phyloP scores from a whole-genome alignment of 2,113 vertebrate genomes.

The Sarotherodon lohbergeri region DNA sequence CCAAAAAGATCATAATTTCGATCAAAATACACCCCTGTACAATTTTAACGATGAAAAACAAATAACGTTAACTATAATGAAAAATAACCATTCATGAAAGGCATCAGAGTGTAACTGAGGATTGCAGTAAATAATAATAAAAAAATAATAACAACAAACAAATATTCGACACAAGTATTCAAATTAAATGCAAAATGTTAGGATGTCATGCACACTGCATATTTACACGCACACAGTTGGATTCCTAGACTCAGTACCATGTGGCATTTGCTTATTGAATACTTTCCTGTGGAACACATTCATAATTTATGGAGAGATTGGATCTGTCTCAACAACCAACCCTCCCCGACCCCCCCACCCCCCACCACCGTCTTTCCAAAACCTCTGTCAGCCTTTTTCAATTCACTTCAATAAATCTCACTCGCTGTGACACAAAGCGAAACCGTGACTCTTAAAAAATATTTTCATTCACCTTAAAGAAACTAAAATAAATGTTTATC shows the following conservation, averaged over 20 bases:
- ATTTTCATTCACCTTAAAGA: neutral
- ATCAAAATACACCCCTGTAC: neutral
- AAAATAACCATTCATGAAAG: neutral
- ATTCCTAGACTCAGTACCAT: constrained; percentile 47
- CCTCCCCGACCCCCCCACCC: neutral
- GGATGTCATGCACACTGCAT: neutral
- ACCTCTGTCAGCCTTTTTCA: neutral
- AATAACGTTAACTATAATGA: neutral
- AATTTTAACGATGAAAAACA: neutral
- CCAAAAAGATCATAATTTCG: neutral
- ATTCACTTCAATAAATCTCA: neutral
- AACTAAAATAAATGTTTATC: neutral
- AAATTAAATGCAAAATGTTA: neutral
- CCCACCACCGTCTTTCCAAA: neutral
- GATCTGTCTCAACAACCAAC: constrained; percentile 14
- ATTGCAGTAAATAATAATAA: neutral
- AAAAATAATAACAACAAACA: neutral
- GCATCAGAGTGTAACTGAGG: neutral
- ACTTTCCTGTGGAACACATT: constrained; percentile 55
- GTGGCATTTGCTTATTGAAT: constrained; percentile 65
- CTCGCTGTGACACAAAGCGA: neutral
- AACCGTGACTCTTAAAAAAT: neutral
- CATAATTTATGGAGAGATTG: constrained; percentile 59
- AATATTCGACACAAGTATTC: neutral
- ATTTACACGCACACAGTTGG: neutral